These are phyloP conservation scores for Amphimedon queenslandica DNA, from an alignment of 37 sponge, comb jelly and placozoan species.

Conservation along the genomic window DNA sequence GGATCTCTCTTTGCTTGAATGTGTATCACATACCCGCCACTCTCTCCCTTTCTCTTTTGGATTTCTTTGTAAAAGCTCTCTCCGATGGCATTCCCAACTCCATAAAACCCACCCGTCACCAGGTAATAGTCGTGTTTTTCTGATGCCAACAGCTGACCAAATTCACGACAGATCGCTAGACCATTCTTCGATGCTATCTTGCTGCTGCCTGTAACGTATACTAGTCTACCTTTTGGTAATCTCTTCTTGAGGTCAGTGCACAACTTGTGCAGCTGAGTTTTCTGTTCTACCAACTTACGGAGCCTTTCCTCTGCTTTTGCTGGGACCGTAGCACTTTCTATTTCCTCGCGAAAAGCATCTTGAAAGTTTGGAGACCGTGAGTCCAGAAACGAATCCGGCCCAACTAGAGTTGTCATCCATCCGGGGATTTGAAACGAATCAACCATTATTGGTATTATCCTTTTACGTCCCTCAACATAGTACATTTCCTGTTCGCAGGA, in stretches of 20 bases:
- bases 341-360: slow-evolving; percentile 16
- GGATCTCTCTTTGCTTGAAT: slow-evolving; percentile 54
- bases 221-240: slow-evolving; percentile 45
- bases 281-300: slow-evolving; percentile 14
- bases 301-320: slow-evolving; percentile 20
- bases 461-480: slow-evolving; percentile 80
- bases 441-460: slow-evolving; percentile 60
- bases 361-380: slow-evolving; percentile 28
- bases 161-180: slow-evolving; percentile 49
- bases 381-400: slow-evolving; percentile 56
- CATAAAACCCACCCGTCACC: slow-evolving; percentile 84
- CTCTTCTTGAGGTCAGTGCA: slow-evolving; percentile 23
- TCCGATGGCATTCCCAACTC: slow-evolving; percentile 77
- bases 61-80: slow-evolving; percentile 47
- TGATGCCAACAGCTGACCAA: slow-evolving; percentile 66
- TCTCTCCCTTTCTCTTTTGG: slow-evolving; percentile 3
- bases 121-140: slow-evolving; percentile 33
- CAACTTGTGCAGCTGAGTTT: slow-evolving; percentile 21
- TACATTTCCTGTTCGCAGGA: slow-evolving; percentile 72
- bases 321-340: slow-evolving; percentile 42
- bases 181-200: slow-evolving; percentile 54
- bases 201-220: slow-evolving; percentile 77
- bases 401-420: slow-evolving; percentile 79
- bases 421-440: slow-evolving; percentile 50
- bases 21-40: slow-evolving; percentile 61